Evolutionary conservation across 2,888 invertebrate species (phyloP), one percentile per base, ranked within the genome.

Genomic region (Amiota minor): DNA sequence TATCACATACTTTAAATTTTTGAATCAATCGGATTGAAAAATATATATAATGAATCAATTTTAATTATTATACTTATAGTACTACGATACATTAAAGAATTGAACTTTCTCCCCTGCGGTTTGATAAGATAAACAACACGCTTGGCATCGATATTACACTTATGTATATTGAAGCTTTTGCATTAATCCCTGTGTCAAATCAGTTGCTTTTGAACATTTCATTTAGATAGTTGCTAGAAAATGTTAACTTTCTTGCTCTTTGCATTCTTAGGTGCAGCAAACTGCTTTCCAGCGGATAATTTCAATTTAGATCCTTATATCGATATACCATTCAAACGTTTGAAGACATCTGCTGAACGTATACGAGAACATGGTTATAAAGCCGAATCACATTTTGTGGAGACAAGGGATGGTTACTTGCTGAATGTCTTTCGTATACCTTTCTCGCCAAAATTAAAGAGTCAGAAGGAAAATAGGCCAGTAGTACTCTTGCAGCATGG

Each of bases 371-470:
- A 85, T 69, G 88, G 88, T 2, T 96, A 95, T 87, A 91, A 92
- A 0, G 91, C 93, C 0, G 95, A 96, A 89, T 92, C 93, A 0
- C 95, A 96, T 82, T 90, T 91, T 0, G 91, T 95, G 0, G 89
- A 92, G 69, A 97, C 97, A 0, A 91, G 93, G 45, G 97, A 97
- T 88, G 97, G 96, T 1, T 97, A 95, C 88, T 91, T 97, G 64
- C 90, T 97, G 65, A 93, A 93, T 2, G 78, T 97, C 67, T 97
- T 97, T 84, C 92, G 97, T 76, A 96, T 97, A 83, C 95, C 96
- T 0, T 77, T 88, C 69, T 87, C 88, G 11, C 83, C 86, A n/a
- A 83, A 79, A 64, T 77, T 94, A 71, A 74, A 79, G 69, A 87
- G 85, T 73, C 77, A 79, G 18, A 79, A 77, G 72, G 88, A 90